phyloP scores from a whole-genome alignment of 2,113 vertebrate species.

The Sciurus niger region DNA sequence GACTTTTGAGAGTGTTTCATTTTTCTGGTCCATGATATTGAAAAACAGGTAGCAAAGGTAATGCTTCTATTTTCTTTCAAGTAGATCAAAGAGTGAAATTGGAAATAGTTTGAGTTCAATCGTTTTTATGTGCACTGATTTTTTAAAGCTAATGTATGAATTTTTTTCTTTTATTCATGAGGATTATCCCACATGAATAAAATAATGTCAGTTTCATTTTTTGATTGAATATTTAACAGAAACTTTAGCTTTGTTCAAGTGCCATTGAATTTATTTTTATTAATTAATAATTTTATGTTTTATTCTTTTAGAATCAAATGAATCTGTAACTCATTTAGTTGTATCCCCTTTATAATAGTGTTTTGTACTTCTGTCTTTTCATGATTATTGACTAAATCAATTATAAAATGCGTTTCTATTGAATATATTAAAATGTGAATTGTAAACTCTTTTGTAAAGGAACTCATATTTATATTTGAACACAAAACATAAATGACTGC shows the following conservation, averaged over 20 bases:
- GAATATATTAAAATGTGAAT: constrained; percentile 1
- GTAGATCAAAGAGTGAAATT: constrained; percentile 15
- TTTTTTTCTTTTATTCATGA: neutral
- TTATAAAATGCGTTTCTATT: neutral
- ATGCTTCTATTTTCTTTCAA: constrained; percentile 13
- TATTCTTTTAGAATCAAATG: constrained; percentile 34
- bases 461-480: neutral
- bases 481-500: neutral
- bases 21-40: constrained; percentile 1
- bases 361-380: neutral
- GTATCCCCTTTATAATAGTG: neutral
- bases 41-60: neutral
- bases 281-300: constrained; percentile 52
- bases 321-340: constrained; percentile 34
- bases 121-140: neutral
- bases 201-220: constrained; percentile 33
- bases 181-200: neutral
- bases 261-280: constrained; percentile 42
- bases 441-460: neutral
- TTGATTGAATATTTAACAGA: constrained; percentile 1
- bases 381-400: constrained; percentile 41
- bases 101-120: constrained; percentile 5
- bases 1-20: neutral
- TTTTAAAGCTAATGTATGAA: neutral
- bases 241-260: constrained; percentile 39